Evolutionary conservation across 2,888 invertebrate species (phyloP), one percentile per base, ranked within the genome.

Genomic region (Tanytarsus gracilentus): DNA sequence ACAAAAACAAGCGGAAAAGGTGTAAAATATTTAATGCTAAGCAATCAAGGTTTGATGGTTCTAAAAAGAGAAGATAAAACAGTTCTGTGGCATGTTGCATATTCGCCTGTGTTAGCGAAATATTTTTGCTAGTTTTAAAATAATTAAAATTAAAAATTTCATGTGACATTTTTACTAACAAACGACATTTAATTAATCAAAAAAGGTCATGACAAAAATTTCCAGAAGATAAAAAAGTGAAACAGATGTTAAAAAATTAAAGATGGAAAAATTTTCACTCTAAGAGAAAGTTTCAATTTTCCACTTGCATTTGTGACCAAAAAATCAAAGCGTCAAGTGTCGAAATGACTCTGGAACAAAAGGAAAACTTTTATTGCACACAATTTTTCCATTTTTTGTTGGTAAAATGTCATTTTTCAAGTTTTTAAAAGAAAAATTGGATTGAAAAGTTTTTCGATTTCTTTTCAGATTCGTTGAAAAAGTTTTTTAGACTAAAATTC

Each of bases 221-320:
- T n/a, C n/a, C n/a, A n/a, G 58, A 58, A 48, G 58, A 58, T 25
- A 16, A 16, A 48, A 58, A 58, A 18, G 23, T 29, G 25, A 29
- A 14, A 58, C 44, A 44, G 48, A 48, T 30, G 44, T 44, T 25
- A 16, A 16, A 21, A 29, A 6, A 18, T 21, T 40, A 14, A 18
- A 30, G 29, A 51, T 7, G 39, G 26, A 26, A 21, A 18, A 52
- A 23, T 14, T 33, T 33, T 27, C 51, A 16, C 26, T 14, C 8
- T 50, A 21, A 23, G 27, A 16, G 25, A 36, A 39, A 55, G 27
- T 14, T 18, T 21, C 55, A 40, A 55, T 55, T 55, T 55, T 55
- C 40, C 55, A 55, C 55, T 55, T 55, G 40, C 55, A 55, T 40
- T 40, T 55, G 39, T 33, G 39, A 40, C 21, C 21, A 18, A 25